Base-by-base conservation (phyloP, 1,140 invertebrate species). In the Heliconius hermathena region DNA sequence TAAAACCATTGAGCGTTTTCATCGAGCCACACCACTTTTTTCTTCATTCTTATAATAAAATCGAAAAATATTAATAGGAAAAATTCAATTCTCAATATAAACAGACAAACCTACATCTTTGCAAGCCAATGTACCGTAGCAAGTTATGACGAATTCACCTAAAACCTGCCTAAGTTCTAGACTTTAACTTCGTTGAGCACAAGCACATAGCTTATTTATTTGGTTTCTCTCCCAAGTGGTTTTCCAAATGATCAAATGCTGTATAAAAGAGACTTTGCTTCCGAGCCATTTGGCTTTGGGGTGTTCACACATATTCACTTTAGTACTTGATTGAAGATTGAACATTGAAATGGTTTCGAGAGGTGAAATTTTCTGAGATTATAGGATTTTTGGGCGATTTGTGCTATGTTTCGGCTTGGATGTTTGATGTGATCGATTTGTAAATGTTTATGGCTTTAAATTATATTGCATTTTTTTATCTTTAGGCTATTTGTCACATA, bases 181-280 rank as follows among this genome's bases (percentile, higher is more conserved):
- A 26, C 26, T 66, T 66, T 29, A 71, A 54, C 26, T 71, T 57
- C 33, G 33, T 57, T 57, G 41, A 72, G 74, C 70, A 60, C n/a
- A 76, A 76, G 76, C 72, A 66, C 74, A 13, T 33, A 74, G 73
- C 79, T 79, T 81, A 83, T 83, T 83, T 83, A 83, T 81, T 78
- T 81, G 76, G 79, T 57, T 72, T 73, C 79, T 80, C 73, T 57
- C 71, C 73, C 79, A 80, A 82, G 82, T 78, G 80, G 82, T 86
- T 88, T 77, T 86, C 85, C 85, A 78, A 84, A 77, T 88, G 85
- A 88, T 86, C 84, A 83, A 88, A 83, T 84, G 72, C 74, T 75
- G 72, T 82, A 82, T 80, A 80, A 78, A 74, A 80, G 76, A 66
- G 60, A 70, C 52, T 77, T 66, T 22, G 72, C 41, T 81, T 81